Conservation (phyloP, 2,797 vertebrate species). For the Propithecus perrieri region DNA sequence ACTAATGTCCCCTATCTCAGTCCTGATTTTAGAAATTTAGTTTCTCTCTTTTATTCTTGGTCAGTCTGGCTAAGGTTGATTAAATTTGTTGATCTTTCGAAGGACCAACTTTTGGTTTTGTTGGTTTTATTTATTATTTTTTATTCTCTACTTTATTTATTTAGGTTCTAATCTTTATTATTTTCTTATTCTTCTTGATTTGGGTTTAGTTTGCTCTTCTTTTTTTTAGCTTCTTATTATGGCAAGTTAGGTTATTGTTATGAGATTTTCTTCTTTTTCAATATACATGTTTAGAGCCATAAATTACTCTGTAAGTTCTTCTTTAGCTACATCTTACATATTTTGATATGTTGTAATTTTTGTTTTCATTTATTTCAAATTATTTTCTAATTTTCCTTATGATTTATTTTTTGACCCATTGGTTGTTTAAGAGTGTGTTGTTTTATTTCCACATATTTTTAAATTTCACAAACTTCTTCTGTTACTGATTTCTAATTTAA, state of each 20-base stretch:
- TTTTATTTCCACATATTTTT: background rate
- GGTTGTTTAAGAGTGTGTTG: background rate
- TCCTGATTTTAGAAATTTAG: background rate
- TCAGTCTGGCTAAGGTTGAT: background rate
- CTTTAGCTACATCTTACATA: background rate
- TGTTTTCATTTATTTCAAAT: background rate
- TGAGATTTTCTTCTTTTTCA: background rate
- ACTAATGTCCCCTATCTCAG: background rate
- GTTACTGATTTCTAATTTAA: background rate
- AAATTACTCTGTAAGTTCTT: background rate
- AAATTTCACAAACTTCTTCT: background rate
- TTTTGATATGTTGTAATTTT: background rate
- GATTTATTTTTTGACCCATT: background rate
- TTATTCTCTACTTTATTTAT: background rate
- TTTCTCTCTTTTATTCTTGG: background rate
- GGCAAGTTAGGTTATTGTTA: background rate
- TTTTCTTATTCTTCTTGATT: background rate
- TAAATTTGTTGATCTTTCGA: background rate
- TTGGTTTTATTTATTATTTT: background rate
- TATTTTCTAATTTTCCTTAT: background rate
- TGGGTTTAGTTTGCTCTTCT: background rate
- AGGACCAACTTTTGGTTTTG: background rate
- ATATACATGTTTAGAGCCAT: background rate
- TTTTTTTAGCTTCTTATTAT: background rate
- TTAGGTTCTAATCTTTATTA: background rate